phyloP scores from a whole-genome alignment of 2,113 vertebrate genomes.

The Varanus salvator region DNA sequence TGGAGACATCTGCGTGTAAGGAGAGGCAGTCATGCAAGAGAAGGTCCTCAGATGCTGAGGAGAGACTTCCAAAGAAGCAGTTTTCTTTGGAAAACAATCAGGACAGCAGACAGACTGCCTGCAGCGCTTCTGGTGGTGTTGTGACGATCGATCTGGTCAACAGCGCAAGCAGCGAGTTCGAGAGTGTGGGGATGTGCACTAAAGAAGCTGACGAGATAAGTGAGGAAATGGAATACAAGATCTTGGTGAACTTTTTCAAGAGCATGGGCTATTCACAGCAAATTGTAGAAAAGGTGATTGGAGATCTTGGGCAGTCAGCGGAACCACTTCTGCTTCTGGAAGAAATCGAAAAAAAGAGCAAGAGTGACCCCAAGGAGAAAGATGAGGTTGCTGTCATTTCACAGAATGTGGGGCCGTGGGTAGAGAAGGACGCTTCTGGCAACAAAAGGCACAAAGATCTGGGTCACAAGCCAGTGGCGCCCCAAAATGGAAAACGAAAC shows the following conservation, averaged over 20 bases:
- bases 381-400: slow-evolving; percentile 35
- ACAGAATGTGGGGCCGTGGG: slow-evolving; percentile 22
- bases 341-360: slow-evolving; percentile 90
- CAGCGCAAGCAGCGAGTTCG: slow-evolving; percentile 35
- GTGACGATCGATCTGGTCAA: slow-evolving; percentile 67
- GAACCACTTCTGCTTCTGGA: slow-evolving; percentile 91
- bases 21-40: slow-evolving; percentile 90
- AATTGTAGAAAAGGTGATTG: slow-evolving; percentile 92
- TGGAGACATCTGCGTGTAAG: slow-evolving; percentile 67
- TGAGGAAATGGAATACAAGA: slow-evolving; percentile 93
- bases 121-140: slow-evolving; percentile 39
- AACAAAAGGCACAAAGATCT: slow-evolving; percentile 53
- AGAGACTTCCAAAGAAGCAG: slow-evolving; percentile 91
- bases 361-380: slow-evolving; percentile 66
- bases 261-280: slow-evolving; percentile 96
- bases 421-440: slow-evolving; percentile 43
- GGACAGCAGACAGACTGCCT: slow-evolving; percentile 34
- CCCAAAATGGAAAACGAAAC: slow-evolving; percentile 45
- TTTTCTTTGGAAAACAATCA: slow-evolving; percentile 86
- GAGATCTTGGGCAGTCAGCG: slow-evolving; percentile 84
- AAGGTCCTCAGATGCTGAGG: slow-evolving; percentile 90
- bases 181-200: slow-evolving; percentile 60
- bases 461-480: slow-evolving; percentile 56
- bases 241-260: slow-evolving; percentile 96
- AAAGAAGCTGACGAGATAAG: slow-evolving; percentile 81